Percentiles rank a stretch among this genome's conserved stretches.
Evolutionary conservation across 2,113 vertebrate species (phyloP).

Genomic region (Euleptes europaea): DNA sequence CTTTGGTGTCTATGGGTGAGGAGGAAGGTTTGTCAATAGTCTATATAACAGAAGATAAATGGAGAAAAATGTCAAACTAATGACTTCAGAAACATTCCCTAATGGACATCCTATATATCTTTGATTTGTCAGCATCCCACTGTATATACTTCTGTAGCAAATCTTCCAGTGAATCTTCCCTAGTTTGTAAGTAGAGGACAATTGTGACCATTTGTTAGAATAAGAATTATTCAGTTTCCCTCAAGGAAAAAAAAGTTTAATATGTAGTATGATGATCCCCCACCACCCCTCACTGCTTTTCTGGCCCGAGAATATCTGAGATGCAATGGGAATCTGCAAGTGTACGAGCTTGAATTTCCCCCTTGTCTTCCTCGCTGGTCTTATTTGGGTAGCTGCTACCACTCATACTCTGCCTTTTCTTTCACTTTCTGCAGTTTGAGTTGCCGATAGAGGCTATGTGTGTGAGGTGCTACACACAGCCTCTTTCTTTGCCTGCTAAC

Average conservation of each 20-base stretch:
- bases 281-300: too few species aligned
- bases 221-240: background rate
- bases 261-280: too few species aligned
- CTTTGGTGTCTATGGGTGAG: background rate
- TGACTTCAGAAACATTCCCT: conserved; percentile 2
- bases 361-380: too few species aligned
- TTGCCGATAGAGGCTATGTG: too few species aligned
- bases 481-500: too few species aligned
- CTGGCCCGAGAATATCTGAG: too few species aligned
- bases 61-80: background rate
- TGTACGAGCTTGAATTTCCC: too few species aligned
- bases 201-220: background rate
- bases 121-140: background rate
- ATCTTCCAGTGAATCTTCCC: background rate
- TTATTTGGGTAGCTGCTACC: too few species aligned
- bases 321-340: too few species aligned
- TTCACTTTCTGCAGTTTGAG: too few species aligned
- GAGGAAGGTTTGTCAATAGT: background rate
- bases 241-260: background rate
- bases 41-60: background rate
- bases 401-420: too few species aligned
- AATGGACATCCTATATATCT: background rate
- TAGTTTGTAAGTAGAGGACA: background rate
- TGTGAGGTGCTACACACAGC: too few species aligned
- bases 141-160: background rate